Base-by-base conservation (phyloP, 1,140 invertebrate species). In the Holcopasites calliopsidis region DNA sequence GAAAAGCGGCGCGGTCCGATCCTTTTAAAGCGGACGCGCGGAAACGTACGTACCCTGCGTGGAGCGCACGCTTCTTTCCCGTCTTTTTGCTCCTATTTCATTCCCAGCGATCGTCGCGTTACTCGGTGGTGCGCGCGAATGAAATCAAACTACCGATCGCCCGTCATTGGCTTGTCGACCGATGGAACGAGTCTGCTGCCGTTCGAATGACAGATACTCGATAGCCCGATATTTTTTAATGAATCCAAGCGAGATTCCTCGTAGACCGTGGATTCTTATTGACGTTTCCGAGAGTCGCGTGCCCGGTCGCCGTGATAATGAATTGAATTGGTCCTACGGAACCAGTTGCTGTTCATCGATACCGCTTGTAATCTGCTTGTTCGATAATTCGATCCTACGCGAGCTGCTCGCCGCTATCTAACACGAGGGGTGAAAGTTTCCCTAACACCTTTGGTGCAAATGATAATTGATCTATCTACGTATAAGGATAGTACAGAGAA, bases 11-110 rank as follows among this genome's bases (percentile, higher is more conserved):
- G 40, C 49, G 80, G 80, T 82, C n/a, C 80, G 57, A 83, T 82
- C 52, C 80, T 78, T n/a, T 83, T 82, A 82, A 83, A 83, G 80
- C 69, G 47, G 49, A 83, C 80, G 52, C 70, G 70, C 47, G 64
- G 69, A 71, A 82, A 40, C 66, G 61, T 44, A n/a, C n/a, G n/a
- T 26, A 44, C 42, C n/a, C 6, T 33, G 31, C 16, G 31, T 69
- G 21, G 2, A 10, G 21, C 3, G 8, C 40, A 21, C 18, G 8
- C 44, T 7, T 38, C 10, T 38, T 21, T 50, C 21, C n/a, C 47
- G 16, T 21, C n/a, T 18, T 21, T 21, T 33, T 33, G 4, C 18
- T 31, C 42, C 26, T 64, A 16, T 31, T n/a, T 65, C 52, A 57
- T 73, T 73, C 60, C 18, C n/a, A 40, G 42, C 18, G 52, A 74